Evolutionary conservation across 2,113 vertebrate species (phyloP).

Genomic region (Panthera uncia): DNA sequence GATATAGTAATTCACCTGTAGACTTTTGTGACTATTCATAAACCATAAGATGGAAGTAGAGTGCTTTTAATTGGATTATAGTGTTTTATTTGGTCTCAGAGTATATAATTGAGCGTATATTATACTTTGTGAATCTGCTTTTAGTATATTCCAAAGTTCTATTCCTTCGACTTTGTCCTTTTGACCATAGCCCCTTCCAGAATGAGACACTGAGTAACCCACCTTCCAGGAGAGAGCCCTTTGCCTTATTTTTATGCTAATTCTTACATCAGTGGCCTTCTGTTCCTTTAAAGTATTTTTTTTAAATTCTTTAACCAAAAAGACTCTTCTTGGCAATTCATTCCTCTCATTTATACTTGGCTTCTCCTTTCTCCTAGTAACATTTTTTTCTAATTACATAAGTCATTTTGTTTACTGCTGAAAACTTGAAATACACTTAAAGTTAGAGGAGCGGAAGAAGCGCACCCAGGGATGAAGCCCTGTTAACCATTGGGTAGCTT

Average conservation of each 20-base stretch:
- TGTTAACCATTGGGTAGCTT: background rate
- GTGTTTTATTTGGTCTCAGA: conserved; percentile 65
- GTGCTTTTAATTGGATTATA: conserved; percentile 62
- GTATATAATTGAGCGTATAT: background rate
- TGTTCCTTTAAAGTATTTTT: background rate
- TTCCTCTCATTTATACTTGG: conserved; percentile 20
- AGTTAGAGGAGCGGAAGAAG: background rate
- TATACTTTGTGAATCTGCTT: conserved; percentile 66
- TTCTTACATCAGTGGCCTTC: conserved; percentile 9
- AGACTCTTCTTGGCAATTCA: background rate
- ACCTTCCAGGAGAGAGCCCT: background rate
- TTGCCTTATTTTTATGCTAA: conserved; percentile 34
- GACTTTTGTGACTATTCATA: conserved; percentile 63
- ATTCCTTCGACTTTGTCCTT: conserved; percentile 57
- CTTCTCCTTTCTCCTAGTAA: background rate
- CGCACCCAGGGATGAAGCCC: background rate
- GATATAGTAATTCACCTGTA: conserved; percentile 69
- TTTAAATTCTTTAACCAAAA: conserved; percentile 41
- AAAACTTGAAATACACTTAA: background rate
- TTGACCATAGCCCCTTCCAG: background rate
- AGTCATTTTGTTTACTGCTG: conserved; percentile 23
- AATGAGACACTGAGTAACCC: conserved; percentile 3
- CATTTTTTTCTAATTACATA: conserved; percentile 4
- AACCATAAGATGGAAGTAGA: conserved; percentile 53
- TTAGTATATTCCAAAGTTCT: conserved; percentile 59